Base-by-base conservation (phyloP, 2,888 invertebrate genomes). In the Leucophenga maculata region DNA sequence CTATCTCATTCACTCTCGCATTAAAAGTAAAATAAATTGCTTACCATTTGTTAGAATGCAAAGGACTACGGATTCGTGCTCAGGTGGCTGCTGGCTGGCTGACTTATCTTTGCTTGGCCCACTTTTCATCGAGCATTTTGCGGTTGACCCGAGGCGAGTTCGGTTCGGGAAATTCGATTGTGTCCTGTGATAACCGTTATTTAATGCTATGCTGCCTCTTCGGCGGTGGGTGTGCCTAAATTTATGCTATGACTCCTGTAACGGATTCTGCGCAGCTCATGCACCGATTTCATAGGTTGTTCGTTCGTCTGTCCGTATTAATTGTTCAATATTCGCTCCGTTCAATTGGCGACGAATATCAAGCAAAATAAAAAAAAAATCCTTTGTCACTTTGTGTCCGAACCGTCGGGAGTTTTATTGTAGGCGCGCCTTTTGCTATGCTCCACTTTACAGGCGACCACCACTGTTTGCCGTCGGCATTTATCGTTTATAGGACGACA, bases 251-350 rank as follows among this genome's bases (percentile, higher is more conserved):
- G 77, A 72, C 11, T 44, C 57, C 59, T 55, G 44, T 46, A 70
- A 64, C 67, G 82, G 86, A 80, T 85, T 86, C 85, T 86, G 86
- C 86, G 86, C 86, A 85, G 70, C 83, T 69, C 76, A 68, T 75
- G 74, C 80, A 76, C 60, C 64, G 74, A 73, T 78, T 74, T 80
- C 80, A 78, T 83, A 82, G 82, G 82, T 82, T 75, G 83, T 73
- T 74, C 39, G 72, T 73, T 69, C 66, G 72, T 52, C 72, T 69
- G 60, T 68, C 68, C 52, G 67, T 64, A 72, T 72, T 69, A 72
- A 71, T 69, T 72, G 67, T 65, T 60, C 68, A 59, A 69, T 39
- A 9, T 39, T 39, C 39, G 39, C 68, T 67, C 32, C 65, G 69
- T 67, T 68, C 71, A 69, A 65, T 73, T 72, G 74, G 69, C 71